Base-by-base conservation (phyloP, 2,888 invertebrate species). In the Ashinkailepas kermadecensis region DNA sequence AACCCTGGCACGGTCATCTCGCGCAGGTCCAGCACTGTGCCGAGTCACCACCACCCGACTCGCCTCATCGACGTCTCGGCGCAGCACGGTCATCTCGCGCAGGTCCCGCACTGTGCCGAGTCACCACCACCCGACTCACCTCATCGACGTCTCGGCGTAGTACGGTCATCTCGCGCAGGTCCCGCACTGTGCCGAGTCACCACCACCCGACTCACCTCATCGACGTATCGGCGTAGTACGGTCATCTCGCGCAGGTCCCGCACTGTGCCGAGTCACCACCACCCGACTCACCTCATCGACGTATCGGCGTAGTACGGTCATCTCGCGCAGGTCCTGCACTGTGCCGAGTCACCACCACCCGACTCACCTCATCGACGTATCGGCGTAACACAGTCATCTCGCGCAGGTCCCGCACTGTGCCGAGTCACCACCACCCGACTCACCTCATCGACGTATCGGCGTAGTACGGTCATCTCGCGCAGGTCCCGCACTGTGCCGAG, bases 111-210 rank as follows among this genome's bases (percentile, higher is more conserved):
- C 23, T 12, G 13, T 13, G 18, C 18, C 67, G 3, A 12, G 25
- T 39, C 39, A 11, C 67, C n/a, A n/a, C n/a, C n/a, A n/a, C n/a
- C n/a, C n/a, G n/a, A n/a, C n/a, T n/a, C n/a, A n/a, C n/a, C n/a
- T n/a, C n/a, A n/a, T n/a, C n/a, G n/a, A n/a, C n/a, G n/a, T 7
- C 9, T 7, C 7, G 7, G 11, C 7, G n/a, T 65, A n/a, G 67
- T 12, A 70, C 39, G 12, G 67, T 70, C 67, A 70, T 70, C 67
- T 70, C 67, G 67, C 67, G 67, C 39, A 70, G 67, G 67, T 70
- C 25, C 3, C 10, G 67, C 13, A 18, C 23, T 12, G 13, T 13
- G 18, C 18, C 67, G 3, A 12, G 25, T 39, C 39, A 11, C 67
- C n/a, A n/a, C 39, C 39, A 39, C 4, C 4, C 39, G 39, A 39